These are phyloP conservation scores for Oreotrochilus melanogaster DNA, from an alignment of 2,113 vertebrate species.

Conservation along the genomic window DNA sequence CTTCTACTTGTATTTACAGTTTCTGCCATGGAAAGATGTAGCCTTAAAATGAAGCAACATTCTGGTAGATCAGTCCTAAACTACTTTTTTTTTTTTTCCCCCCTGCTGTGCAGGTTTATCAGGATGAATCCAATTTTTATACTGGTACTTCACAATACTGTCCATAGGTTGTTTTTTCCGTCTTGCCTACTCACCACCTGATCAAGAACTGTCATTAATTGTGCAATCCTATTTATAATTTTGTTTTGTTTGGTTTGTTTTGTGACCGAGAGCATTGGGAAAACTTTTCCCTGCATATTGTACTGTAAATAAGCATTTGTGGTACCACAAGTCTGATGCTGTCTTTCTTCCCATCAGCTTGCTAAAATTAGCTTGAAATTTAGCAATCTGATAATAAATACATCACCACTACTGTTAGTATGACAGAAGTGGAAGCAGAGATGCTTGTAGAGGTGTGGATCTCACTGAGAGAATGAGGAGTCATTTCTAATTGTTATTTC, in stretches of 20 bases:
- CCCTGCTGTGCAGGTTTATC: background rate
- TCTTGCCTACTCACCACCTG: background rate
- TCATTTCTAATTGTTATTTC: background rate
- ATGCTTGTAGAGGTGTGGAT: background rate
- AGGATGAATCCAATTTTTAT: background rate
- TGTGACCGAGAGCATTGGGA: background rate
- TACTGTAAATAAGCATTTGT: fast-evolving
- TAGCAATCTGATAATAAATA: background rate
- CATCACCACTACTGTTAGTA: background rate
- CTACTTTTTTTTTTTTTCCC: background rate
- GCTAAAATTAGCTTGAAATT: background rate
- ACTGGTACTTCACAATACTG: background rate
- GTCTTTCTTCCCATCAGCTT: background rate
- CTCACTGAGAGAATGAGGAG: background rate
- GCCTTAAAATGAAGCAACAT: background rate
- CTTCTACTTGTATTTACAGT: background rate
- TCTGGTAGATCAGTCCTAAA: background rate
- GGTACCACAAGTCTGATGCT: background rate
- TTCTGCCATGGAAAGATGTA: background rate
- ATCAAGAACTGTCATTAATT: background rate
- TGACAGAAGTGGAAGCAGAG: background rate
- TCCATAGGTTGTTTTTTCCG: background rate
- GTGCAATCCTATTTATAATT: background rate
- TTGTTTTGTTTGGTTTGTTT: no score
- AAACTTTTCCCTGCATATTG: background rate